phyloP scores from a whole-genome alignment of 2,113 vertebrate species.

The Urocynchramus pylzowi region DNA sequence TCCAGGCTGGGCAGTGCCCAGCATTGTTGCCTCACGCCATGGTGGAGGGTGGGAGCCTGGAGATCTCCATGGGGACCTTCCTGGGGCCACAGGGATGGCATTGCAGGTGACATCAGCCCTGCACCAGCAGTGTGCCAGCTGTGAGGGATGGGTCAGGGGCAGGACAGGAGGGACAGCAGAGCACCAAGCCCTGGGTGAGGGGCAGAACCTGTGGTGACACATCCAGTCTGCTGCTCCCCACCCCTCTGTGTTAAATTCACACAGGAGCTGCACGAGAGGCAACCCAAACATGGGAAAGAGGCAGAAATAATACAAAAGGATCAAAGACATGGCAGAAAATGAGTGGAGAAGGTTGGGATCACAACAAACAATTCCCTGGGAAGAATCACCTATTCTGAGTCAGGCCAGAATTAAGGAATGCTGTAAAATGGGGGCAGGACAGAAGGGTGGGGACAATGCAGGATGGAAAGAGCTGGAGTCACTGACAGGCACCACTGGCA shows the following conservation, averaged over 20 bases:
- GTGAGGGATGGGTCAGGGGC: background rate
- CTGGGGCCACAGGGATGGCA: background rate
- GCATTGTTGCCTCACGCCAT: rapidly evolving
- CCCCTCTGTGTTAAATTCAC: background rate
- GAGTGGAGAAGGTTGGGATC: background rate
- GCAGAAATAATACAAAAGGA: background rate
- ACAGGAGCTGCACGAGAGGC: background rate
- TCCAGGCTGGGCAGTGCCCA: rapidly evolving
- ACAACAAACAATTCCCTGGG: background rate
- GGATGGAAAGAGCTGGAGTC: background rate
- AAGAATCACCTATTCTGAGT: background rate
- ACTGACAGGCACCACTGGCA: rapidly evolving
- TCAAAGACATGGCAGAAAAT: background rate
- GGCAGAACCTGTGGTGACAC: background rate
- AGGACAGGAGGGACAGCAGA: background rate
- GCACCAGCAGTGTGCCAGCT: background rate
- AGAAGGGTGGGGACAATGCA: background rate
- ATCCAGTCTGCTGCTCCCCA: background rate
- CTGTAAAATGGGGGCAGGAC: background rate
- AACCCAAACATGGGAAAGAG: background rate
- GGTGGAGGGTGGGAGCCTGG: background rate
- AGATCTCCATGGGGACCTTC: background rate
- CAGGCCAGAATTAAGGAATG: background rate
- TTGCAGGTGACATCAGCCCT: background rate
- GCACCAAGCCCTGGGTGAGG: background rate